Conservation (phyloP, 2,888 invertebrate species). For the Nemoura dubitans region DNA sequence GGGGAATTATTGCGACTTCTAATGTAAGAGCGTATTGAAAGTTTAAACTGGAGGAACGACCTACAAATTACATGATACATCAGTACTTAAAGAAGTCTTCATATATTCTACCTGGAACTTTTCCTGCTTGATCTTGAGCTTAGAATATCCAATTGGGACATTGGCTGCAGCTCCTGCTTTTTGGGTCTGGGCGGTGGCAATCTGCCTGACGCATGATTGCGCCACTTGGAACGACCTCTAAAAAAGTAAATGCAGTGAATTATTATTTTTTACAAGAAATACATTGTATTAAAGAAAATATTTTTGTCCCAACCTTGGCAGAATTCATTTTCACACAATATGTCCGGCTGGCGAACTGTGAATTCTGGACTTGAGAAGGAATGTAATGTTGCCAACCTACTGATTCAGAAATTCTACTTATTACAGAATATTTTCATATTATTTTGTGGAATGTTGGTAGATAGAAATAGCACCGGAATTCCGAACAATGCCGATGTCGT, state of each 20-base stretch:
- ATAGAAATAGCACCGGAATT: background rate
- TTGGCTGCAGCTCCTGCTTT: constrained; percentile 38
- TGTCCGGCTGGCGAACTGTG: background rate
- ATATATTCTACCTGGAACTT: constrained; percentile 57
- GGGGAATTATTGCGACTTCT: too few relatives aligned
- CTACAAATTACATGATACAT: background rate
- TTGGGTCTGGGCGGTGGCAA: constrained; percentile 42
- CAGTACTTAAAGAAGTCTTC: background rate
- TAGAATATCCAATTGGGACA: constrained; percentile 51
- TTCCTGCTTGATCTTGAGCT: constrained; percentile 53
- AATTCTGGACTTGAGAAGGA: background rate
- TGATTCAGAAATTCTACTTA: background rate
- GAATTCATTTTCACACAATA: constrained; percentile 42
- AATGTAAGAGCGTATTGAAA: too few relatives aligned
- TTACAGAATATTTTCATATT: background rate
- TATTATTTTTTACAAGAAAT: background rate
- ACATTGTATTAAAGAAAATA: background rate
- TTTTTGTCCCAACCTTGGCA: constrained; percentile 26
- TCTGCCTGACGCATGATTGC: constrained; percentile 44
- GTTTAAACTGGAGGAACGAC: background rate
- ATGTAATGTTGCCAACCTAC: background rate
- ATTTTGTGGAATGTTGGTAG: background rate
- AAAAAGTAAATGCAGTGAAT: background rate
- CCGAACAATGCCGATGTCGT: background rate
- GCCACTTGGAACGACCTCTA: constrained; percentile 46